Evolutionary conservation across 2,797 vertebrate genomes (phyloP).

Genomic region (Darevskia mixta): DNA sequence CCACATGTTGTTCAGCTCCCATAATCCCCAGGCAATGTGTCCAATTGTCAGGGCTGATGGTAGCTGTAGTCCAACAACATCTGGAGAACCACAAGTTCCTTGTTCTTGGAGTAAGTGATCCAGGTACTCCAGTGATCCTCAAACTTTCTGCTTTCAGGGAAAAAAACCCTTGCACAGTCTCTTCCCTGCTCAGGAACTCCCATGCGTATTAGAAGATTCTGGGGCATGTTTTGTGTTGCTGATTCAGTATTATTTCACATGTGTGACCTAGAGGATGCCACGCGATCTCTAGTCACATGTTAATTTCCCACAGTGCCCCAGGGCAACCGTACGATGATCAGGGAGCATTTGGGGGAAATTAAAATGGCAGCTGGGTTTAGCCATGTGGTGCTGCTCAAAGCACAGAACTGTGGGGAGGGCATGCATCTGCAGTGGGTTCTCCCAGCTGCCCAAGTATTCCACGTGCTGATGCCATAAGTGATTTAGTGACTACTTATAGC

Average conservation of each 20-base stretch:
- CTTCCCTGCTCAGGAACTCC: not conserved
- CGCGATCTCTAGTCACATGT: not conserved
- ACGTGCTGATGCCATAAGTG: too few species aligned
- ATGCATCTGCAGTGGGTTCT: not conserved
- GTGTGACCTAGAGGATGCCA: not conserved
- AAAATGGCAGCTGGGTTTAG: not conserved
- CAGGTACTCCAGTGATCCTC: too few species aligned
- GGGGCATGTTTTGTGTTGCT: not conserved
- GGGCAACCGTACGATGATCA: not conserved
- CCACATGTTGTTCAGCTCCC: too few species aligned
- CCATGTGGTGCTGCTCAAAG: not conserved
- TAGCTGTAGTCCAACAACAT: too few species aligned
- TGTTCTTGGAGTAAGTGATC: too few species aligned
- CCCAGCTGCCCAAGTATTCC: not conserved
- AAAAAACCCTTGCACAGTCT: not conserved
- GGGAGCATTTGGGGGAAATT: not conserved
- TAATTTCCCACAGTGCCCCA: not conserved
- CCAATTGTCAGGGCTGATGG: too few species aligned
- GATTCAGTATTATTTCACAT: not conserved
- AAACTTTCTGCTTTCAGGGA: not conserved
- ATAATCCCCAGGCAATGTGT: too few species aligned
- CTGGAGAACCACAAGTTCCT: too few species aligned
- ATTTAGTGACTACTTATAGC: not conserved
- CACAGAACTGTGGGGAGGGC: too few species aligned
- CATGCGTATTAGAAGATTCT: not conserved